These are phyloP conservation scores for Poeciliopsis presidionis DNA, from an alignment of 2,797 vertebrate species.

Conservation along the genomic window DNA sequence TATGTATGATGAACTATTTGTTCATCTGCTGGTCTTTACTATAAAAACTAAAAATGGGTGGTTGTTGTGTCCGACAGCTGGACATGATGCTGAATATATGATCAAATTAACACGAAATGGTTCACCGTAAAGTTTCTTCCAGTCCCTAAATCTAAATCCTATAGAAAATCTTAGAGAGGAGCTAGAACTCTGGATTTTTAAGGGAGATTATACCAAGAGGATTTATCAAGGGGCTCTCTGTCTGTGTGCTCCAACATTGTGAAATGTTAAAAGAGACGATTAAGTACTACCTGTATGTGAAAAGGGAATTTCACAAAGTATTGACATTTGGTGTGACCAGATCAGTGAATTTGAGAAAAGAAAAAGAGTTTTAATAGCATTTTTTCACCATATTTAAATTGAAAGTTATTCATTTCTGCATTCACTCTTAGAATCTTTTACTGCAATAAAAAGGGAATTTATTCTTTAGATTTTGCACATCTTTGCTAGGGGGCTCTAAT, in stretches of 20 bases:
- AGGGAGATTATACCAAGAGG: neutral
- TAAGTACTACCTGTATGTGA: neutral
- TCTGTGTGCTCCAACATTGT: neutral
- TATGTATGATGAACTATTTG: neutral
- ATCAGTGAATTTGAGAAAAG: neutral
- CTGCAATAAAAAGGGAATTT: neutral
- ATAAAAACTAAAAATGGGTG: neutral
- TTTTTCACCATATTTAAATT: neutral
- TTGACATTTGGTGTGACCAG: neutral
- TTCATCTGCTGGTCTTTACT: neutral
- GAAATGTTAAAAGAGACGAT: neutral
- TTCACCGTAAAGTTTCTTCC: neutral
- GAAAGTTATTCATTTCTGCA: neutral
- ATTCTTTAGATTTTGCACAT: neutral
- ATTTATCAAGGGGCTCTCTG: neutral
- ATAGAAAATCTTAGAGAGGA: neutral
- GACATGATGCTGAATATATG: neutral
- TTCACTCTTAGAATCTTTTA: neutral
- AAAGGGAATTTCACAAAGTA: neutral
- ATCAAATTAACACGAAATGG: neutral
- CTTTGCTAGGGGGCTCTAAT: neutral
- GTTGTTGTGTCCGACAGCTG: neutral
- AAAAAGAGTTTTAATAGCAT: neutral
- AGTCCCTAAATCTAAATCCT: neutral
- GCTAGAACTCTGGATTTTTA: neutral